Base-by-base conservation (phyloP, 2,113 vertebrate species). In the Numenius arquata region DNA sequence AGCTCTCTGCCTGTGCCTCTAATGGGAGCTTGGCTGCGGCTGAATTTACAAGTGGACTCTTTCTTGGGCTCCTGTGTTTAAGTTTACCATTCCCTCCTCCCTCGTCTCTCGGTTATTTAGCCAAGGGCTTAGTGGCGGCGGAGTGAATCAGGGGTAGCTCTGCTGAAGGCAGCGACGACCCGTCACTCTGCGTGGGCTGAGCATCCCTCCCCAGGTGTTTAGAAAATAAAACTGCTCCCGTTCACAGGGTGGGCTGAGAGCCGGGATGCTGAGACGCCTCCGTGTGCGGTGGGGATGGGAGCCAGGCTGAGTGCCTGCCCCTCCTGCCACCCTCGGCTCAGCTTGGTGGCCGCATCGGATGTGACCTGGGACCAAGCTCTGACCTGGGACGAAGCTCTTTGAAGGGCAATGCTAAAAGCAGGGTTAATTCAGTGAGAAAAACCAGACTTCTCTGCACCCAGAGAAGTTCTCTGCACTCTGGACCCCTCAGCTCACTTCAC, bases 231-330 rank as follows among this genome's bases (percentile, higher is more conserved):
- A 27, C 11, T 1, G 34, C 30, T 68, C 2, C 0, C 2, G 2
- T 5, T 27, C 11, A 1, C 6, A 8, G 40, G 27, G 18, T 2
- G 15, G 59, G 29, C 5, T 36, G 50, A 12, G 59, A 30, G 21
- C 21, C 2, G 17, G 79, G 53, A 12, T 45, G 48, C 50, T 38
- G 62, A 43, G 29, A 65, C 14, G 40, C 48, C 17, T 5, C 11
- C 3, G 0, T 18, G 32, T 0, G 21, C 0, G 2, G 2, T 0
- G 2, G 34, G 58, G 50, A 10, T 16, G 18, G 29, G 30, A 15
- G n/a, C 36, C 16, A 25, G 20, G 34, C 36, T 27, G 45, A 12
- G 85, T 0, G 0, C 8, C 56, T 26, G 58, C 11, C 30, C n/a
- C 21, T 48, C 30, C 30, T 12, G 22, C 34, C 32, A 45, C 50